Evolutionary conservation across 2,797 vertebrate genomes (phyloP).

Genomic region (Eulemur coronatus): DNA sequence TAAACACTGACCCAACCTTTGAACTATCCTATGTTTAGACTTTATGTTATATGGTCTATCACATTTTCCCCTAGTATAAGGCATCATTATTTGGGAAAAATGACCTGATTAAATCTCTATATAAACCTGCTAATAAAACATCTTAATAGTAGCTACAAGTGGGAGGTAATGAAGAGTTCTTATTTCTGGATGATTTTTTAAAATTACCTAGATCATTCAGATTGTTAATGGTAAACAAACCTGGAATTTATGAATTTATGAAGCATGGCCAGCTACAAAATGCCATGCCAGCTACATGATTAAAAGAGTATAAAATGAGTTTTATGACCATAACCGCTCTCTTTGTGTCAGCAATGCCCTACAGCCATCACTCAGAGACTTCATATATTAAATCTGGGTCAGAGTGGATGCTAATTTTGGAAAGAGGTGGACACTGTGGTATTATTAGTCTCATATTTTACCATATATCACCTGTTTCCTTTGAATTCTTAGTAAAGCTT

Average conservation of each 20-base stretch:
- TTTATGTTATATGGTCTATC: background rate
- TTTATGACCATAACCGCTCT: background rate
- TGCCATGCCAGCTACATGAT: background rate
- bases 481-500: background rate
- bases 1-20: background rate
- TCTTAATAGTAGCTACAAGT: background rate
- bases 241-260: background rate
- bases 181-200: background rate
- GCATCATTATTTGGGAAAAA: background rate
- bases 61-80: background rate
- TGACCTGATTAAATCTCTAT: background rate
- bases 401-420: background rate
- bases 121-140: background rate
- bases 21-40: background rate
- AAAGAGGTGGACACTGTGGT: background rate
- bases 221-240: constrained; percentile 4
- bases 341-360: background rate
- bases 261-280: background rate
- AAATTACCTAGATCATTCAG: background rate
- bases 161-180: background rate
- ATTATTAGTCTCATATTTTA: background rate
- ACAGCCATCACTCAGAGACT: background rate
- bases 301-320: background rate
- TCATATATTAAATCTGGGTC: background rate
- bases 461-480: background rate